These are phyloP conservation scores for Tauraco erythrolophus DNA, from an alignment of 2,113 vertebrate genomes.

Conservation along the genomic window DNA sequence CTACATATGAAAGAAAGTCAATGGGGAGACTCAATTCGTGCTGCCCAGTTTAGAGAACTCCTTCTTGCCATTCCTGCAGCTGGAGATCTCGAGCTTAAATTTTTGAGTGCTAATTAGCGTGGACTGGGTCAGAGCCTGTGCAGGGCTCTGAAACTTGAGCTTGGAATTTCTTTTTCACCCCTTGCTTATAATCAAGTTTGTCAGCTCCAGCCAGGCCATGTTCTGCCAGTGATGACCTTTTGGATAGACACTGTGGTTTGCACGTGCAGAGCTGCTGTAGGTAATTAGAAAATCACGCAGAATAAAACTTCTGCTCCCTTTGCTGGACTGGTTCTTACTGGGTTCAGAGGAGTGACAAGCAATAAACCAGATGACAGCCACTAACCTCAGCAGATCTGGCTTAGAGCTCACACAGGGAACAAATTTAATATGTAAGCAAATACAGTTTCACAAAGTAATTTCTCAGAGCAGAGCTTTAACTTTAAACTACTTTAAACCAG, in stretches of 20 bases:
- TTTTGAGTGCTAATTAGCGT: neutral
- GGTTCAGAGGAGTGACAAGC: neutral
- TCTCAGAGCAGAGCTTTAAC: neutral
- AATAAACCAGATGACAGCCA: neutral
- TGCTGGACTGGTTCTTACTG: constrained; percentile 39
- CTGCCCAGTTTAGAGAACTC: neutral
- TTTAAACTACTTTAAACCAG: neutral
- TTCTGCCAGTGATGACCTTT: neutral
- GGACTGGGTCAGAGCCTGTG: neutral
- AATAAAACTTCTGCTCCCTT: neutral
- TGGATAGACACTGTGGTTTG: neutral
- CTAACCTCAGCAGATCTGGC: constrained; percentile 31
- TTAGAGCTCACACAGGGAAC: neutral
- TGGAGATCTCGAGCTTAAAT: neutral
- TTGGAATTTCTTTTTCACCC: neutral
- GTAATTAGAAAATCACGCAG: neutral
- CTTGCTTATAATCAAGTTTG: neutral
- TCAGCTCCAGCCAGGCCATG: neutral
- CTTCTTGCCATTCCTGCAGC: neutral
- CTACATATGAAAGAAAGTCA: neutral
- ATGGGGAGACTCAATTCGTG: accelerated
- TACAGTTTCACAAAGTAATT: neutral
- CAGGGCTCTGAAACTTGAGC: neutral
- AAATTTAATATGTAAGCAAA: constrained; percentile 11
- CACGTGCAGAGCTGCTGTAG: neutral